Percentiles rank a stretch among this genome's conserved stretches.
phyloP scores from a whole-genome alignment of 2,113 vertebrate species.

The Pungitius pungitius region DNA sequence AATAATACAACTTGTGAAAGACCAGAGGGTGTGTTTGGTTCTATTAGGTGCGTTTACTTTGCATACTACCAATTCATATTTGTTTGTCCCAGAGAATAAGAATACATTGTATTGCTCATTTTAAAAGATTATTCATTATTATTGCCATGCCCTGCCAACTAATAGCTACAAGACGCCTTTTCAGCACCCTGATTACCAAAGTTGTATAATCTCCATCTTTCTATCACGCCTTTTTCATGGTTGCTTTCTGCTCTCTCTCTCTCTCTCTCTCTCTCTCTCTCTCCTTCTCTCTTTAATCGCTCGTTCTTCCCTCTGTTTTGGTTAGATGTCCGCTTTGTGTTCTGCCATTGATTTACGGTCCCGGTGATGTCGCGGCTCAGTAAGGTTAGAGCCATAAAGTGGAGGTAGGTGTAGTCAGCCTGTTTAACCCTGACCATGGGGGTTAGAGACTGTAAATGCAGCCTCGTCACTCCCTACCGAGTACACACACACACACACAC shows the following conservation, averaged over 20 bases:
- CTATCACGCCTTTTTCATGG: not conserved
- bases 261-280: not conserved
- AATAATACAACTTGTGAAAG: not conserved
- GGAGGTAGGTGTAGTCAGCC: slow-evolving; percentile 24
- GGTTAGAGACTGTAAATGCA: slow-evolving; percentile 20
- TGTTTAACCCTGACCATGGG: slow-evolving; percentile 48
- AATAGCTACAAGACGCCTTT: not conserved
- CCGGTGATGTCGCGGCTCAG: slow-evolving; percentile 7
- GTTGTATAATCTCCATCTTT: not conserved
- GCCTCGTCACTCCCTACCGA: not conserved
- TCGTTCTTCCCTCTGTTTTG: not conserved
- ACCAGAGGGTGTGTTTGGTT: too few relatives aligned
- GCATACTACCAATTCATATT: too few relatives aligned
- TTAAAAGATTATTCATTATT: not conserved
- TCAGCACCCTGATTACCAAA: not conserved
- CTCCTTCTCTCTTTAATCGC: not conserved
- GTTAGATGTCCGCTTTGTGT: slow-evolving; percentile 13
- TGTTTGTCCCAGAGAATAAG: too few relatives aligned
- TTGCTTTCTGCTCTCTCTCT: not conserved
- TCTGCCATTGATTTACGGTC: slow-evolving; percentile 33
- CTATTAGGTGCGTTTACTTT: too few relatives aligned
- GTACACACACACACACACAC: slow-evolving; percentile 27
- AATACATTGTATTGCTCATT: not conserved
- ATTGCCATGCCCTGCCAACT: not conserved
- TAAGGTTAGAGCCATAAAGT: slow-evolving; percentile 41